Evolutionary conservation across 2,888 invertebrate genomes (phyloP).

Genomic region (Andrena camellia): DNA sequence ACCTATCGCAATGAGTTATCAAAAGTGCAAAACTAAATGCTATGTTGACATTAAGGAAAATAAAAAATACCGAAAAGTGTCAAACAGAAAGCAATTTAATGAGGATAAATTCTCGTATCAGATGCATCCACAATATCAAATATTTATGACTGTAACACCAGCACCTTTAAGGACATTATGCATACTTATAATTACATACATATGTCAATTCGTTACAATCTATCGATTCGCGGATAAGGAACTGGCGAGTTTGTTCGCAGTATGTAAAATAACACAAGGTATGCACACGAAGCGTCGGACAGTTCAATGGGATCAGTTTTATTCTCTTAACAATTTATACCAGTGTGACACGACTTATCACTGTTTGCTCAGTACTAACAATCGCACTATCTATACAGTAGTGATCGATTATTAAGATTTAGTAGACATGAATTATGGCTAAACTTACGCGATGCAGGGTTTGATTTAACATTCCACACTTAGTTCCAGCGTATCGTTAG

Average conservation of each 20-base stretch:
- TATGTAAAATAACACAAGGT: constrained; percentile 15
- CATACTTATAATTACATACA: neutral
- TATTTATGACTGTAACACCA: neutral
- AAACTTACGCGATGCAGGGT: constrained; percentile 45
- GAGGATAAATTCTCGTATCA: neutral
- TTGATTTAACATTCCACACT: constrained; percentile 30
- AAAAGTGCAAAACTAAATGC: too few species aligned
- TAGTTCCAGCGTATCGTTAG: constrained; percentile 31
- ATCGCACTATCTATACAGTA: constrained; percentile 23
- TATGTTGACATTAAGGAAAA: too few species aligned
- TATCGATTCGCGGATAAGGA: constrained; percentile 21
- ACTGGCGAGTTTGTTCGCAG: neutral
- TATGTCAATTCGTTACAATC: neutral
- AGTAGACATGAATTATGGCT: constrained; percentile 65
- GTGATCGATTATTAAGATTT: constrained; percentile 55
- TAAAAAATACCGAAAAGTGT: too few species aligned
- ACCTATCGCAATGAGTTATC: too few species aligned
- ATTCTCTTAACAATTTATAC: constrained; percentile 41
- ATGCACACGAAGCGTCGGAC: constrained; percentile 32
- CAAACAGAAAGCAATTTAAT: too few species aligned
- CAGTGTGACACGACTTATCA: constrained; percentile 44
- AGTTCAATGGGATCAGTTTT: constrained; percentile 37
- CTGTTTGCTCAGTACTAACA: constrained; percentile 6
- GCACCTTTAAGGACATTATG: neutral
- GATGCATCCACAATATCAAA: neutral